A percentile compares a stretch with the other conserved stretches of the same genome.
phyloP scores from a whole-genome alignment of 2,113 vertebrate genomes.

The Chloropsis cyanopogon region DNA sequence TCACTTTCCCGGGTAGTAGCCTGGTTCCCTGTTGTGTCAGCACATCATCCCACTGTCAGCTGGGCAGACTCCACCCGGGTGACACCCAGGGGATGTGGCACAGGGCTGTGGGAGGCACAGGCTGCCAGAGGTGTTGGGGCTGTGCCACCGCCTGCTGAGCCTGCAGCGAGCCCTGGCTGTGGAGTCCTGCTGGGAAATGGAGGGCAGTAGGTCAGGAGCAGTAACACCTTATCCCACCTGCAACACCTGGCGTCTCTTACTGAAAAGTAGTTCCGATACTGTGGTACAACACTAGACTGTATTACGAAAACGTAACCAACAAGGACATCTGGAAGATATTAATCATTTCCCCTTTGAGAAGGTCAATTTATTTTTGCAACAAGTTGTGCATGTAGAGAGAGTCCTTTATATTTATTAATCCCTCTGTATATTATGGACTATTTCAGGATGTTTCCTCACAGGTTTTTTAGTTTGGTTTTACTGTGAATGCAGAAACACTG shows the following conservation, averaged over 20 bases:
- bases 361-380: not conserved
- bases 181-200: not conserved
- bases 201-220: not conserved
- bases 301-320: not conserved
- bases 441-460: not conserved
- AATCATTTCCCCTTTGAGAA: not conserved
- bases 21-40: not conserved
- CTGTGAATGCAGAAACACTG: not conserved
- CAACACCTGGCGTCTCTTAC: not conserved
- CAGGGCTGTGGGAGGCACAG: fast-evolving
- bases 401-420: not conserved
- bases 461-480: not conserved
- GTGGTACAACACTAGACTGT: not conserved
- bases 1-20: not conserved
- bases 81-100: fast-evolving
- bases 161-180: fast-evolving
- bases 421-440: not conserved
- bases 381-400: not conserved
- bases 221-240: not conserved
- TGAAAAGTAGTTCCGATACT: not conserved
- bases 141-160: not conserved
- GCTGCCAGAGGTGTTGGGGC: not conserved
- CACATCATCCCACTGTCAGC: fast-evolving
- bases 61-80: not conserved
- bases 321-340: not conserved